Base-by-base conservation (phyloP, 2,888 invertebrate species). In the Cosmia pyralina region DNA sequence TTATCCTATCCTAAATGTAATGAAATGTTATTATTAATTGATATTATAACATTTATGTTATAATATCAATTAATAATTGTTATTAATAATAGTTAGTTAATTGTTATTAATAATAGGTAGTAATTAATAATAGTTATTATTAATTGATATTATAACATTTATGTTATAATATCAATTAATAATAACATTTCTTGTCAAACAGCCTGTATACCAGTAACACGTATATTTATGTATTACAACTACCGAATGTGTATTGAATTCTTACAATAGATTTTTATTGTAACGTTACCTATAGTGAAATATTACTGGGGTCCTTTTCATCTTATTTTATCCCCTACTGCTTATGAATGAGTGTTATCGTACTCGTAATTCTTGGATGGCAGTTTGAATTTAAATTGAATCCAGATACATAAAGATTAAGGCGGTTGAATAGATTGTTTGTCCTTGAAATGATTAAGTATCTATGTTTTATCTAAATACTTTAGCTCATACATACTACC, bases 201-300 rank as follows among this genome's bases (percentile, higher is more conserved):
- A 66, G 0, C 6, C 55, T 57, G 28, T 77, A 69, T 0, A 34
- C n/a, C 57, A 11, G 41, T 69, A 15, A 34, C 38, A 55, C 13
- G 19, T 34, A n/a, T 50, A 22, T 34, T 65, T 48, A 6, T 28
- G 46, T 65, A 28, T 28, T 28, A 67, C 19, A 59, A 67, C 69
- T 71, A 57, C 60, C 46, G 44, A 66, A 65, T 57, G 50, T 55
- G 67, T 76, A 83, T 77, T 69, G 78, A 82, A 86, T 55, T 41
- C 53, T 57, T 41, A 83, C 72, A 86, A 82, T 79, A 76, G 77
- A 72, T 64, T 74, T 82, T 77, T 78, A 79, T 74, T 75, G 57
- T 75, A 46, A 41, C 66, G 57, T 75, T 59, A 66, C 70, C 44
- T 57, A 53, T 68, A 62, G 71, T 79, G 78, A 85, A 57, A 63